These are phyloP conservation scores for Ypsolopha scabrella DNA, from an alignment of 2,888 invertebrate genomes.

Conservation along the genomic window DNA sequence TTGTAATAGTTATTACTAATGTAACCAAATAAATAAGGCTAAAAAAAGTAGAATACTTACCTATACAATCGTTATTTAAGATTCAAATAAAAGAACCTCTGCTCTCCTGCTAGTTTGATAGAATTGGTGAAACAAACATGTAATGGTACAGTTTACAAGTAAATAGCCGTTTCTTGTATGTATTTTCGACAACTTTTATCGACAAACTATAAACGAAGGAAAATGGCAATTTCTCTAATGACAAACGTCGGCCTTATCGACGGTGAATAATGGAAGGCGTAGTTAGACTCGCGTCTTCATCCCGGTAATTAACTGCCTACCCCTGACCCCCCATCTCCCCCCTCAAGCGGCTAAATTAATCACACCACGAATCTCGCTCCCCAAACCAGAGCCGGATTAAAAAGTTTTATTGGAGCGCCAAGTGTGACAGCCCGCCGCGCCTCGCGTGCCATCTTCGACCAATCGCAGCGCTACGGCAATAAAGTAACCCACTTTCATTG, in stretches of 20 bases:
- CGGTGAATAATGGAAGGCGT: conserved; percentile 64
- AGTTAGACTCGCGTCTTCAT: conserved; percentile 67
- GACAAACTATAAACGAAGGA: conserved; percentile 58
- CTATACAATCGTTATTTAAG: too few species aligned
- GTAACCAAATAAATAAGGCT: too few species aligned
- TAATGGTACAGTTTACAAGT: not conserved
- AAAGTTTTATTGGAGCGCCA: conserved; percentile 66
- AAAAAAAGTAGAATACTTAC: too few species aligned
- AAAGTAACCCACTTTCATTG: conserved; percentile 31
- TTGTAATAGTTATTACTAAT: too few species aligned
- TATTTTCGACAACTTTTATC: conserved; percentile 33
- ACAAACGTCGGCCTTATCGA: conserved; percentile 62
- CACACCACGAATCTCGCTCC: conserved; percentile 67
- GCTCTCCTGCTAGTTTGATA: too few species aligned
- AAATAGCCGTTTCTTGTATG: not conserved
- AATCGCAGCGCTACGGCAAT: conserved; percentile 29
- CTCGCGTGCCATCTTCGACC: conserved; percentile 28
- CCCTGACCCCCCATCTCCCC: conserved; percentile 20
- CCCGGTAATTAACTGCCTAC: conserved; percentile 56
- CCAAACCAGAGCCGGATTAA: conserved; percentile 63
- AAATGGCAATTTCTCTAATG: conserved; percentile 58
- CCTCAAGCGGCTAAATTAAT: conserved; percentile 56
- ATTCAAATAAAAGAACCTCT: too few species aligned
- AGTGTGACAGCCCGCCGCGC: conserved; percentile 52
- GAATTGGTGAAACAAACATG: not conserved